These are phyloP conservation scores for Nezara viridula DNA, from an alignment of 2,888 invertebrate species.

Conservation along the genomic window DNA sequence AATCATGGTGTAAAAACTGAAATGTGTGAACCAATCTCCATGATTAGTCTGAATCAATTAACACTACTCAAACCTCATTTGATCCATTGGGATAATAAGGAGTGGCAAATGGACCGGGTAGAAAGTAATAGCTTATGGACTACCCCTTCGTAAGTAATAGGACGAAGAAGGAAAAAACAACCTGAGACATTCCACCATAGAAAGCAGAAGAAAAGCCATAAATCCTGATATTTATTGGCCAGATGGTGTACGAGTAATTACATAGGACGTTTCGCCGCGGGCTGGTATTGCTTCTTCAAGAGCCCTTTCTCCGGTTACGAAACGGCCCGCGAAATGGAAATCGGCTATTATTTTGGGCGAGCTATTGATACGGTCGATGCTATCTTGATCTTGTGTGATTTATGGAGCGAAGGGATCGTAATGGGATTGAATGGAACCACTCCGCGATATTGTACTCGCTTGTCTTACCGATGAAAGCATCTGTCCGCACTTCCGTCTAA, in stretches of 20 bases:
- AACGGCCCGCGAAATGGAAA: conserved; percentile 23
- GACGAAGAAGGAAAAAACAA: background rate
- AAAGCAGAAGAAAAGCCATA: conserved; percentile 48
- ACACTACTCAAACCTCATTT: background rate
- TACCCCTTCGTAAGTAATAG: background rate
- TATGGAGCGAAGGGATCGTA: background rate
- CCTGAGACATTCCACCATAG: background rate
- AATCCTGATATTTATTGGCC: background rate
- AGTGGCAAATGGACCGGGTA: background rate
- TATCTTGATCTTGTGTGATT: conserved; percentile 10
- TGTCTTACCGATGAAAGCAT: background rate
- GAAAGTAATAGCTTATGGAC: background rate
- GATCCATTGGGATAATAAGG: background rate
- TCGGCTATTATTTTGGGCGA: background rate
- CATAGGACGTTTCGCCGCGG: background rate
- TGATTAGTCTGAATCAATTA: background rate
- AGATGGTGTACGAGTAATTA: conserved; percentile 34
- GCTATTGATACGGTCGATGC: background rate
- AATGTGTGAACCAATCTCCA: background rate
- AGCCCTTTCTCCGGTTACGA: conserved; percentile 12
- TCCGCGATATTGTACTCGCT: background rate
- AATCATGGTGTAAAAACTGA: background rate
- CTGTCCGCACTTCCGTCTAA: background rate
- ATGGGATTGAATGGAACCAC: background rate
- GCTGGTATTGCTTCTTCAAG: background rate